Evolutionary conservation across 2,888 invertebrate genomes (phyloP), one percentile per base, ranked within the genome.

Genomic region (Omphaloscelis lunosa): DNA sequence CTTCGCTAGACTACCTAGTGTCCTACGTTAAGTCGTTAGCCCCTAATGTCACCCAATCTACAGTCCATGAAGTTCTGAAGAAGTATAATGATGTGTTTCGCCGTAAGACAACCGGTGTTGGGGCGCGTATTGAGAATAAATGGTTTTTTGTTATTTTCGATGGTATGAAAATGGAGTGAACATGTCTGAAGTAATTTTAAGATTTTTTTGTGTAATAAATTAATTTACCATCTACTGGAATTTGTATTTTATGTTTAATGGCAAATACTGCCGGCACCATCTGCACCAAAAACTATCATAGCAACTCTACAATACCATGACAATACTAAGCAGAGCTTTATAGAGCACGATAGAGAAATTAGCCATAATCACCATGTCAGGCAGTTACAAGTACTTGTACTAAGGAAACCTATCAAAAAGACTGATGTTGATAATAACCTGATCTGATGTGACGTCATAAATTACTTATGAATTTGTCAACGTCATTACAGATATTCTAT

Each of bases 121-220:
- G 95, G 2, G 92, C 93, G 2, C 91, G 89, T 73, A 93, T 93
- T 48, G 94, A 94, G 61, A 92, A 90, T 58, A 92, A 91, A 29
- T 96, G 95, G 95, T 89, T 85, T 45, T 94, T 92, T 82, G 87
- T 93, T 3, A 92, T 93, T 0, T 95, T 94, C 81, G 93, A 95
- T 53, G 79, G 80, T 41, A 91, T 94, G 34, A 84, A 83, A 72
- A 63, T 29, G 15, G 63, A 79, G 51, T 83, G 34, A 72, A 59
- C 11, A 29, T 67, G 48, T 45, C 0, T 53, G 2, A 6, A 3
- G 17, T 53, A 66, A 8, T 56, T 59, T 61, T 56, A 72, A 70
- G 70, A 6, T 39, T 53, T 39, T 62, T 39, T 17, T 41, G 0
- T 67, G 6, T 1, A 83, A 75, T 83, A 85, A 82, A 85, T 51